Conservation (phyloP, 2,113 vertebrate species). For the Cyphomyrus plagiostoma region DNA sequence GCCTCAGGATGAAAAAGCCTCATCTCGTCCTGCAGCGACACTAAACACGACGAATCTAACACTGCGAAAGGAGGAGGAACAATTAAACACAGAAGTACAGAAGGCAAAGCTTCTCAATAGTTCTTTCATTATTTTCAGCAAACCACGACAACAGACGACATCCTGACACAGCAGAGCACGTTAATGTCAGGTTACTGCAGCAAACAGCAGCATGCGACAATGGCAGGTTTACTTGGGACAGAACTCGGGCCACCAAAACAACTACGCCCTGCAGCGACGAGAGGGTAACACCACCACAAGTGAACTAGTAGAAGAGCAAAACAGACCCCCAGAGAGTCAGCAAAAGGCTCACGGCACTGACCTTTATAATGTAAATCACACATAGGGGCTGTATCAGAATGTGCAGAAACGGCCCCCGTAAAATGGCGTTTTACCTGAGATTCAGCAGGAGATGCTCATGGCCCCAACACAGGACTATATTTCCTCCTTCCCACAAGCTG, state of each 20-base stretch:
- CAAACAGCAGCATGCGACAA: background rate
- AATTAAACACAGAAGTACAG: background rate
- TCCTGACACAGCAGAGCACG: background rate
- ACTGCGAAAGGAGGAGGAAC: background rate
- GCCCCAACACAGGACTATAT: background rate
- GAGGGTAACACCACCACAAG: background rate
- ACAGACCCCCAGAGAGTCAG: background rate
- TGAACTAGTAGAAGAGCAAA: background rate
- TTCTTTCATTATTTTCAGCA: background rate
- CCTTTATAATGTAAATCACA: background rate
- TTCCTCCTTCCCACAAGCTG: background rate
- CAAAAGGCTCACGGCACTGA: background rate
- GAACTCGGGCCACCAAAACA: background rate
- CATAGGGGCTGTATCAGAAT: background rate
- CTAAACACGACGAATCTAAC: background rate
- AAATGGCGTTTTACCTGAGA: constrained; percentile 17
- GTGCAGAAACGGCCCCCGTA: background rate
- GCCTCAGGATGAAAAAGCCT: background rate
- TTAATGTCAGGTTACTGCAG: background rate
- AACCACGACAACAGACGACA: background rate
- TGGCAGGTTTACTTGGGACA: background rate
- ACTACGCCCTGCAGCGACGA: background rate
- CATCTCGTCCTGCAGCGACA: background rate
- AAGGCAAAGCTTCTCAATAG: background rate
- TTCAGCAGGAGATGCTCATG: constrained; percentile 19